phyloP scores from a whole-genome alignment of 2,113 vertebrate species.

The Rynchops niger region DNA sequence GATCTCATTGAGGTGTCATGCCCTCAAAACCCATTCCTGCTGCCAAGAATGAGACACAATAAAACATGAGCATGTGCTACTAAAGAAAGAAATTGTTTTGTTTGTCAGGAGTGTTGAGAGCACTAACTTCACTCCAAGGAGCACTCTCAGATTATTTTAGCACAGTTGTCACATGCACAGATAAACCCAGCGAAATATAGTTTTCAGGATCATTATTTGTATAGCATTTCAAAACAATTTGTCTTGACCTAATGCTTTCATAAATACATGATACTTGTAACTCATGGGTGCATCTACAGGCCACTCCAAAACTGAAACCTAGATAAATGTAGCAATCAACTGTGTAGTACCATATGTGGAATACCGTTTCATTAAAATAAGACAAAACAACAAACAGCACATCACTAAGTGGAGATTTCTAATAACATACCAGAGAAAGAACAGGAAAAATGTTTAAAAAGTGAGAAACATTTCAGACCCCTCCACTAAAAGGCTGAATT shows the following conservation, averaged over 20 bases:
- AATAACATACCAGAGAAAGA: not conserved
- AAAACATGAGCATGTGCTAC: slow-evolving; percentile 48
- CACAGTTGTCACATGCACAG: slow-evolving; percentile 43
- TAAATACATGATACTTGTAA: not conserved
- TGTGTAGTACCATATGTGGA: not conserved
- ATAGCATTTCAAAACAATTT: slow-evolving; percentile 37
- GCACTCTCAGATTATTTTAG: slow-evolving; percentile 51
- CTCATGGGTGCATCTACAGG: not conserved
- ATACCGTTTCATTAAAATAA: not conserved
- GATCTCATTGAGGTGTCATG: slow-evolving; percentile 52
- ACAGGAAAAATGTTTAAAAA: not conserved
- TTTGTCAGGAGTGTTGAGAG: slow-evolving; percentile 46
- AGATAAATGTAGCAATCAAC: not conserved
- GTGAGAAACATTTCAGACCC: not conserved
- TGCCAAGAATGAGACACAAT: slow-evolving; percentile 55
- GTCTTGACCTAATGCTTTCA: slow-evolving; percentile 23
- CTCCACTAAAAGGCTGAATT: not conserved
- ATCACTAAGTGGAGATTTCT: not conserved
- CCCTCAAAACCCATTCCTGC: slow-evolving; percentile 51
- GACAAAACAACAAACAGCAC: not conserved
- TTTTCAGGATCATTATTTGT: slow-evolving; percentile 32
- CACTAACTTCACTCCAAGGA: slow-evolving; percentile 51
- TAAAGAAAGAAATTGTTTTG: slow-evolving; percentile 66
- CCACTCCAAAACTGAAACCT: not conserved
- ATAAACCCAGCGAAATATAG: slow-evolving; percentile 42